Evolutionary conservation across 2,797 vertebrate genomes (phyloP), one percentile per base, ranked within the genome.

Genomic region (Sitta carolinensis): DNA sequence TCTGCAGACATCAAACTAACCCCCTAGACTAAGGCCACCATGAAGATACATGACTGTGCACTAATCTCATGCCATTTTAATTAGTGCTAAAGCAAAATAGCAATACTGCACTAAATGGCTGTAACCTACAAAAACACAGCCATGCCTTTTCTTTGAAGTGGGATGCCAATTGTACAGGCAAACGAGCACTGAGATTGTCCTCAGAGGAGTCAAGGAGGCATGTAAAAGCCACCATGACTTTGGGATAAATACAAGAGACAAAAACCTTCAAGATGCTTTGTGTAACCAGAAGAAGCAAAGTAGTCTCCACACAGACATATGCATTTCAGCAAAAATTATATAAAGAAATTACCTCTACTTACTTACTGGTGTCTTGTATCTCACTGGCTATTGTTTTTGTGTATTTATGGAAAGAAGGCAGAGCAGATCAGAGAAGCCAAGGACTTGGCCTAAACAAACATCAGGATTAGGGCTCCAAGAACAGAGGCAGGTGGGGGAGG

Each of bases 321-420:
- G 13, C 13, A 62, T 67, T 92, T 32, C 38, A 78, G 25, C 22
- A 64, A 48, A 68, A 86, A 69, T 48, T 3, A 58, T 42, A 23
- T 11, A 9, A 67, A 90, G 30, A 79, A 34, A 73, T 64, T 68
- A 75, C 38, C 40, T 88, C n/a, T 88, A 7, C 40, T 62, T 88
- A 7, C 40, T 62, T 72, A 69, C 58, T 79, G 23, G 22, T 81
- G 66, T 88, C 47, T 91, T 16, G 3, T 62, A 50, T 75, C 85
- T 86, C 47, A 58, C 11, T 83, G 36, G 13, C 68, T 86, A 42
- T 76, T 47, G 23, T 1, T 5, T 89, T 90, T 78, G 15, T 61
- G 57, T 67, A 29, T 34, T 94, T 69, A n/a, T 57, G 74, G 32
- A 87, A 85, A 79, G 48, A 86, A 86, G 32, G 34, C 70, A 90